Percentiles rank a stretch among this genome's conserved stretches.
Conservation (phyloP, 92 coral and sea anemone genomes). For the Epizoanthus ramosus region DNA sequence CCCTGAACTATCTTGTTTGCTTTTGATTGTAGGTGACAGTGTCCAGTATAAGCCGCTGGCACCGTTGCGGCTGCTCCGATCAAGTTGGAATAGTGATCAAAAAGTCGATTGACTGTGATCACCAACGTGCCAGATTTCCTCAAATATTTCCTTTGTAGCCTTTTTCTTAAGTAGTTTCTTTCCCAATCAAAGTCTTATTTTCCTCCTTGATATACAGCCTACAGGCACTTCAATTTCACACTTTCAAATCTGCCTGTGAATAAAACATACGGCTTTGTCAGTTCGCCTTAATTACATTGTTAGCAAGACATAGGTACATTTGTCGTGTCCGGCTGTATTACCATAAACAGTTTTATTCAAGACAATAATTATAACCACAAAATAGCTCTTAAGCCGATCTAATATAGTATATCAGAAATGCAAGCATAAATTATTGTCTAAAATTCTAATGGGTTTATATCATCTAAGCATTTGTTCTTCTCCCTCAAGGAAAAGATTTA, state of each 20-base stretch:
- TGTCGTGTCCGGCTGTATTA: not conserved
- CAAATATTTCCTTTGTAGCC: not conserved
- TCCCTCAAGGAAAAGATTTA: not conserved
- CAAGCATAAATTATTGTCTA: too few species aligned
- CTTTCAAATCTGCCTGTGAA: constrained; percentile 1
- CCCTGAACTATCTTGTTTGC: too few species aligned
- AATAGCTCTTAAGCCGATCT: not conserved
- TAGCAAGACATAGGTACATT: not conserved
- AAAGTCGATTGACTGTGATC: not conserved
- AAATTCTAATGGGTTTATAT: not conserved
- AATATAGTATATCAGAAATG: not conserved
- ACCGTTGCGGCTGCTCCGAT: not conserved
- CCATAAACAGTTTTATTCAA: constrained; percentile 3
- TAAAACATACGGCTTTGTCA: not conserved
- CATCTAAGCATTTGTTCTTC: not conserved
- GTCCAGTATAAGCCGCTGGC: too few species aligned
- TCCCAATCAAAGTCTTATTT: not conserved
- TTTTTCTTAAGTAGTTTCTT: not conserved
- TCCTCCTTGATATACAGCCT: not conserved
- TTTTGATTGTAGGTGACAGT: too few species aligned
- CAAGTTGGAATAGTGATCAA: not conserved
- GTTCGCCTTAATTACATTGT: not conserved
- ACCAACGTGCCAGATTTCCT: not conserved
- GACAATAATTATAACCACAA: constrained; percentile 2
- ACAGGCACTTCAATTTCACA: not conserved